Percentiles rank a stretch among this genome's conserved stretches.
phyloP scores from a whole-genome alignment of 2,888 invertebrate genomes.

The Tachina lurida region DNA sequence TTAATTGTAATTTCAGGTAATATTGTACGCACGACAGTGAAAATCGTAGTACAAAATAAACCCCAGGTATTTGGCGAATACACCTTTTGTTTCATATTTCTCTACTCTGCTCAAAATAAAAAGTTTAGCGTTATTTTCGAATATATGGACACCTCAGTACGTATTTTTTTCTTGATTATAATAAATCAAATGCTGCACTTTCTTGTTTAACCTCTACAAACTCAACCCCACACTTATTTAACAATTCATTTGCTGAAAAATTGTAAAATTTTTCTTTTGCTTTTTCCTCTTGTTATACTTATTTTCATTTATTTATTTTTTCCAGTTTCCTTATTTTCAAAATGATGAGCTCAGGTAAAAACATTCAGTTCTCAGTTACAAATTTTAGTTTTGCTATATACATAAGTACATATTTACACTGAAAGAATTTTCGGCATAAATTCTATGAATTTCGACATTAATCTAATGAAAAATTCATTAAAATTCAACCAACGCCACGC shows the following conservation, averaged over 20 bases:
- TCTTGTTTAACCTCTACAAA: constrained; percentile 60
- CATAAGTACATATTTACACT: no score
- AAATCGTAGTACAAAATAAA: no score
- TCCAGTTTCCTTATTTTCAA: constrained; percentile 46
- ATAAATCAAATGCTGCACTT: constrained; percentile 73
- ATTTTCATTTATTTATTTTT: constrained; percentile 35
- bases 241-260: constrained; percentile 60
- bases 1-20: no score
- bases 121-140: background rate
- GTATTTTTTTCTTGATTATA: constrained; percentile 62
- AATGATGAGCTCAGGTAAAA: constrained; percentile 68
- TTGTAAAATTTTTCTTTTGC: constrained; percentile 50
- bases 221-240: constrained; percentile 54
- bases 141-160: constrained; percentile 34
- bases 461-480: no score
- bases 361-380: constrained; percentile 25
- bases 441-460: no score
- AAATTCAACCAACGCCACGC: no score
- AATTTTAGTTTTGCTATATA: background rate
- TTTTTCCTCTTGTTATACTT: constrained; percentile 34
- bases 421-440: no score
- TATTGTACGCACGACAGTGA: no score
- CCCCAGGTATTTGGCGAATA: no score
- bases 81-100: constrained; percentile 6
- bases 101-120: constrained; percentile 44